These are phyloP conservation scores for Brachionus rubens DNA, from an alignment of 1,140 invertebrate species.

Conservation along the genomic window DNA sequence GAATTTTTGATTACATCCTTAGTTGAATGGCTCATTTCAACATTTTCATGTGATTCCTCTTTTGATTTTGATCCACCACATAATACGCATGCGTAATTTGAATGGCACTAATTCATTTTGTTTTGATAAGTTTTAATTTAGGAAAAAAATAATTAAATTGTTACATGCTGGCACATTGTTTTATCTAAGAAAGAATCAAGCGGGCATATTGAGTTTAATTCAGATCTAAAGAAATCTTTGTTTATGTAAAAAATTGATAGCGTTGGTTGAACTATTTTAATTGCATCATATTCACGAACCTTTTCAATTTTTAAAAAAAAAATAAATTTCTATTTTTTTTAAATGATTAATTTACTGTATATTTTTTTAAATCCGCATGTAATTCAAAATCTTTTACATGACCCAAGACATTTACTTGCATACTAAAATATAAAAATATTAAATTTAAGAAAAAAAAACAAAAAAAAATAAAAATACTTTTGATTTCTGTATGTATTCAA, in stretches of 20 bases:
- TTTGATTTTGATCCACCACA: too few species aligned
- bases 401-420: neutral
- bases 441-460: neutral
- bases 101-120: too few species aligned
- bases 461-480: constrained; percentile 50
- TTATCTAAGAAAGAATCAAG: neutral
- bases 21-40: neutral
- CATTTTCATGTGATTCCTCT: too few species aligned
- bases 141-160: too few species aligned
- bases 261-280: neutral
- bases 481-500: constrained; percentile 65
- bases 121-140: too few species aligned
- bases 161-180: neutral
- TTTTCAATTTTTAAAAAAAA: neutral
- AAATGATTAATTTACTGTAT: neutral
- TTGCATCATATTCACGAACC: neutral
- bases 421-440: neutral
- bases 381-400: neutral
- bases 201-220: neutral
- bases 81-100: too few species aligned
- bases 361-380: neutral
- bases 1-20: neutral
- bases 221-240: neutral
- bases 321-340: neutral
- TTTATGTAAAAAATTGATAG: neutral